These are phyloP conservation scores for Peromyscus eremicus DNA, from an alignment of 2,797 vertebrate species.

Conservation along the genomic window DNA sequence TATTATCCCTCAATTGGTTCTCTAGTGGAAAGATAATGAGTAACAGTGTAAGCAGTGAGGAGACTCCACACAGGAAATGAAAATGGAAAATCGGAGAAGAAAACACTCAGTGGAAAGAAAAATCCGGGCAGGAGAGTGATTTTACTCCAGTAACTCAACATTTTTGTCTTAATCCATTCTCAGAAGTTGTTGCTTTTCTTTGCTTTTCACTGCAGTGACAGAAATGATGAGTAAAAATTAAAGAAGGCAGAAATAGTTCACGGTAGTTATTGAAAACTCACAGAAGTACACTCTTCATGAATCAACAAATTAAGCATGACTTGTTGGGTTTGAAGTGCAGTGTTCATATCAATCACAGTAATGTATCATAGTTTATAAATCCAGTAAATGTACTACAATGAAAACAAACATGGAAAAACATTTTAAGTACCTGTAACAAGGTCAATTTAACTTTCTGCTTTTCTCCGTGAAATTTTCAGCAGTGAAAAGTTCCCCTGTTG, in stretches of 20 bases:
- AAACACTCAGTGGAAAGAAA: conserved; percentile 57
- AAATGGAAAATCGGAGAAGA: conserved; percentile 50
- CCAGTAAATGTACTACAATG: background rate
- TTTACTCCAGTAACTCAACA: background rate
- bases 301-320: background rate
- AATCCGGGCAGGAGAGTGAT: background rate
- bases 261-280: background rate
- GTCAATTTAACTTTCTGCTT: background rate
- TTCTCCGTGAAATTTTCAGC: background rate
- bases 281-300: background rate
- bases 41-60: background rate
- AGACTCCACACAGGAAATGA: conserved; percentile 8
- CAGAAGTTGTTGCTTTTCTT: conserved; percentile 15
- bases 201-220: conserved; percentile 5
- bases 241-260: background rate
- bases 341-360: background rate
- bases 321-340: background rate
- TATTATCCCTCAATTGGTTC: conserved; percentile 39
- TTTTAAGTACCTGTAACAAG: background rate
- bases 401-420: background rate
- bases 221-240: conserved; percentile 5
- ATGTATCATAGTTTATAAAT: background rate
- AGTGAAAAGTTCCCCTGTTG: no score
- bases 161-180: background rate
- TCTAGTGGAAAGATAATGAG: conserved; percentile 30